phyloP scores from a whole-genome alignment of 2,888 invertebrate genomes.

The Catocala nupta region DNA sequence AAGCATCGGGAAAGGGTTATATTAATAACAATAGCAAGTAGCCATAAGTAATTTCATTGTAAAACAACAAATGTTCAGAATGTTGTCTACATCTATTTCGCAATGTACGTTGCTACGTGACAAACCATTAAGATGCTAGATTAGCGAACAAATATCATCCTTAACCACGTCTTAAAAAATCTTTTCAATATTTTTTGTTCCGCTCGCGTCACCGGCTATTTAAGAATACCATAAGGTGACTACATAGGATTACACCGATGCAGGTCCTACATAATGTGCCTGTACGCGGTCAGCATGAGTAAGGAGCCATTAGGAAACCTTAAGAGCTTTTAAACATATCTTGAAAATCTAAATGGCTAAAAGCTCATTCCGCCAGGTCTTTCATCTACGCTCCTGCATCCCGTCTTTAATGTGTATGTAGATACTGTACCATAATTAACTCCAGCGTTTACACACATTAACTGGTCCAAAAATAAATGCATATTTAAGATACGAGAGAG shows the following conservation, averaged over 20 bases:
- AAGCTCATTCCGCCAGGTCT: constrained; percentile 2
- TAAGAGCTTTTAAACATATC: background rate
- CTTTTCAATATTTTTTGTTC: background rate
- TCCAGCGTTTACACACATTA: constrained; percentile 13
- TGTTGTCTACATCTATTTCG: background rate
- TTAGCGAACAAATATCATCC: constrained; percentile 5
- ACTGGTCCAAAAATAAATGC: constrained; percentile 44
- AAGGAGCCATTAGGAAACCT: background rate
- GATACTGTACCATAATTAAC: constrained; percentile 20
- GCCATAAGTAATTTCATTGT: background rate
- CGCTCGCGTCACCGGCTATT: no score
- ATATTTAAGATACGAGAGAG: constrained; percentile 25
- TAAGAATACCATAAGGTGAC: no score
- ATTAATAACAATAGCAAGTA: no score
- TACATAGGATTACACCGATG: background rate
- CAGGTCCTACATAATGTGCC: background rate
- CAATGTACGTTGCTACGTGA: constrained; percentile 8
- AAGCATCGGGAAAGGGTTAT: no score
- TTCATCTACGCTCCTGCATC: constrained; percentile 24
- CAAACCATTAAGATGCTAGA: constrained; percentile 9
- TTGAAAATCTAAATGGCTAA: constrained; percentile 2
- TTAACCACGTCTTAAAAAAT: background rate
- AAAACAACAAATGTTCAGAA: background rate
- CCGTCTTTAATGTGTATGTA: constrained; percentile 20
- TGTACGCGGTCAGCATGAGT: background rate